Evolutionary conservation across 1,140 invertebrate genomes (phyloP), one percentile per base, ranked within the genome.

Genomic region (Pseudomyrmex flavicornis): DNA sequence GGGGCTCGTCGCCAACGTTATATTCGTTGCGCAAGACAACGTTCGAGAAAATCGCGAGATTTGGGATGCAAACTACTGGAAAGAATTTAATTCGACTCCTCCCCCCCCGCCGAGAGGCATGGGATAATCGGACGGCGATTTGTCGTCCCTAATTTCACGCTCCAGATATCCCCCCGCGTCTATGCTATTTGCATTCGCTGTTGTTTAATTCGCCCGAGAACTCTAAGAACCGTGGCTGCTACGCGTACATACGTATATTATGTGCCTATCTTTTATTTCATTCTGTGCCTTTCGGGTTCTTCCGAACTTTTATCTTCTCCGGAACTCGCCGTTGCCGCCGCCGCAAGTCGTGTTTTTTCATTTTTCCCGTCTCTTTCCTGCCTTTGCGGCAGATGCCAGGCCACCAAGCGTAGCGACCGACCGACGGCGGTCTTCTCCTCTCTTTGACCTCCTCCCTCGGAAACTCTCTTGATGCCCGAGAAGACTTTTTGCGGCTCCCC

Each of bases 371-470:
- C 79, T 84, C 62, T 54, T 62, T 82, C 76, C 65, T 83, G 65
- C 68, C 68, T 66, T 50, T 26, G 22, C 77, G 83, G 56, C 83
- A 73, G 83, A 84, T 84, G 83, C 83, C 79, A 84, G 35, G 63
- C 58, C 79, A n/a, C 69, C 58, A 66, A 56, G 83, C 83, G 79
- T 83, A 61, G n/a, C n/a, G n/a, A 85, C 76, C 66, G 26, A 58
- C 46, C 46, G 54, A 12, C 68, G 76, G 56, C 66, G 50, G 12
- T 63, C 58, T 35, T 46, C n/a, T 44, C 12, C 48, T 22, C 20
- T 52, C 44, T 9, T 46, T 22, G 10, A 26, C 35, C 12, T 22
- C n/a, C 9, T 20, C 17, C 15, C 26, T 20, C 22, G n/a, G 20
- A 13, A 17, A 26, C 13, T 44, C 44, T 46, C 70, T 79, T 17